Evolutionary conservation across 2,113 vertebrate genomes (phyloP).

Genomic region (Syngnathus scovelli): DNA sequence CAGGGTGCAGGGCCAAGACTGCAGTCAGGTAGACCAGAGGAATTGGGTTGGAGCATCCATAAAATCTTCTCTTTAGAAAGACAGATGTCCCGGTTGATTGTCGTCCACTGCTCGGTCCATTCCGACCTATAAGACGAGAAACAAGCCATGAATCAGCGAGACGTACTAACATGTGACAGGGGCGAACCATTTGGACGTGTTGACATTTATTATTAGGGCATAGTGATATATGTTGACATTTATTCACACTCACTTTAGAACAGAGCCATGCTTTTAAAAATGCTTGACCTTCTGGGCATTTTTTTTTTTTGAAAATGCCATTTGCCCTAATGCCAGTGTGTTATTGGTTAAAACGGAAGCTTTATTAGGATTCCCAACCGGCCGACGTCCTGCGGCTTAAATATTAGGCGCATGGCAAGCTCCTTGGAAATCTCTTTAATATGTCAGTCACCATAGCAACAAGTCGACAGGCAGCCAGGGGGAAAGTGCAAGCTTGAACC

Average conservation of each 20-base stretch:
- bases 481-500: slow-evolving; percentile 3
- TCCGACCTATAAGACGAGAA: slow-evolving; percentile 60
- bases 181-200: slow-evolving; percentile 45
- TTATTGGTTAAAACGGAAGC: slow-evolving; percentile 59
- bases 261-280: slow-evolving; percentile 54
- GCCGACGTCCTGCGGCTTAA: slow-evolving; percentile 45
- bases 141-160: slow-evolving; percentile 37
- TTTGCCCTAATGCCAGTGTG: slow-evolving; percentile 44
- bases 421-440: slow-evolving; percentile 36
- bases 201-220: slow-evolving; percentile 61
- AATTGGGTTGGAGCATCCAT: slow-evolving; percentile 40
- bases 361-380: slow-evolving; percentile 62
- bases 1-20: slow-evolving; percentile 41
- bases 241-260: slow-evolving; percentile 48
- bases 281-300: slow-evolving; percentile 61
- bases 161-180: slow-evolving; percentile 16
- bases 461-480: slow-evolving; percentile 29
- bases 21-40: slow-evolving; percentile 35
- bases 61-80: slow-evolving; percentile 45
- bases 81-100: slow-evolving; percentile 45
- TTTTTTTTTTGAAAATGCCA: slow-evolving; percentile 30
- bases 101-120: slow-evolving; percentile 62
- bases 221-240: slow-evolving; percentile 67
- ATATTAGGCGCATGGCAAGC: slow-evolving; percentile 36
- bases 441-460: slow-evolving; percentile 51